Percentiles rank a stretch among this genome's conserved stretches.
Conservation (phyloP, 2,797 vertebrate species). For the Danio tinwini region DNA sequence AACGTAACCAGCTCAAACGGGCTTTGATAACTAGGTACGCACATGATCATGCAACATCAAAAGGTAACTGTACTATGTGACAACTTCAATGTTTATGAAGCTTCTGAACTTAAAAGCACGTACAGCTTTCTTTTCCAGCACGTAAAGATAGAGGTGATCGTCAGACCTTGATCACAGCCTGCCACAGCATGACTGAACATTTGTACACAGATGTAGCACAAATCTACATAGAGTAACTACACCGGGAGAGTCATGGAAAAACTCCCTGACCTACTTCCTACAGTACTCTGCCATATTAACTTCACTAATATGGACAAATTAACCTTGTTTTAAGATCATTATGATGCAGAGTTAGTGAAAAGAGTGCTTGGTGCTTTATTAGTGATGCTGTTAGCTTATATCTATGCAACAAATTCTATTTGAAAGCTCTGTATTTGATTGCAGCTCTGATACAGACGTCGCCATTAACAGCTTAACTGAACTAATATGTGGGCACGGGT, state of each 20-base stretch:
- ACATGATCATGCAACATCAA: conserved; percentile 16
- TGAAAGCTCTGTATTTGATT: neutral
- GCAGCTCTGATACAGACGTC: neutral
- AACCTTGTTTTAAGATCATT: conserved; percentile 11
- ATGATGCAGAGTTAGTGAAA: neutral
- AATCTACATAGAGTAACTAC: neutral
- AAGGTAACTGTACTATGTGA: conserved; percentile 1
- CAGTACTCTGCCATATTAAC: neutral
- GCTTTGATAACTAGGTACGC: conserved; percentile 19
- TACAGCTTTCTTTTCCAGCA: conserved; percentile 9
- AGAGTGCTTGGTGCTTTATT: neutral
- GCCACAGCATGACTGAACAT: conserved; percentile 21
- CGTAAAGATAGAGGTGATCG: conserved; percentile 9
- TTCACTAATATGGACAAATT: neutral
- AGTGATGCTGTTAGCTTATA: neutral
- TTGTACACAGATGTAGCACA: neutral
- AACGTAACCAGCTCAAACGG: neutral
- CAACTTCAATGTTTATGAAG: conserved; percentile 32
- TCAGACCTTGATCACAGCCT: conserved; percentile 41
- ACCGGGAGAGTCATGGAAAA: neutral
- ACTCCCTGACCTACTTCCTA: neutral
- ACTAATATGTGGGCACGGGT: neutral
- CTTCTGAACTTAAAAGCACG: conserved; percentile 11
- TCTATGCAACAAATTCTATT: neutral
- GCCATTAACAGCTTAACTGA: conserved; percentile 18